These are phyloP conservation scores for Coelinius sp. DNA, from an alignment of 2,888 invertebrate species.

Conservation along the genomic window DNA sequence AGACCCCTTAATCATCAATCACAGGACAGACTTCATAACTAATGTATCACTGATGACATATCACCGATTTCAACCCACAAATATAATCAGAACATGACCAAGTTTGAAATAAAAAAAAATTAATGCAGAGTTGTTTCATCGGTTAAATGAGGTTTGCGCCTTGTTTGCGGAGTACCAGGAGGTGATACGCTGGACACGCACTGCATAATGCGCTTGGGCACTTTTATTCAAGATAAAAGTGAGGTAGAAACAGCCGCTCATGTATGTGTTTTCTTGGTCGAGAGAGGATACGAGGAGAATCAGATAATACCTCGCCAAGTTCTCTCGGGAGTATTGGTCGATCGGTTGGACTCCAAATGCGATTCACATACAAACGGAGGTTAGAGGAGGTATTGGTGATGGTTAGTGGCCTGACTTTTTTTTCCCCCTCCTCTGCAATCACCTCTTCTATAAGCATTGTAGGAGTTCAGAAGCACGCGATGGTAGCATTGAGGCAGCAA, in stretches of 20 bases:
- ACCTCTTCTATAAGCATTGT: conserved; percentile 10
- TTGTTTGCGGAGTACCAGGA: conserved; percentile 36
- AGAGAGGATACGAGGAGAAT: conserved; percentile 48
- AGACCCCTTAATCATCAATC: too few species aligned
- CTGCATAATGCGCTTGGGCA: conserved; percentile 44
- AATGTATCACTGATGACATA: too few species aligned
- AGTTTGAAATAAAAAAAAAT: not conserved
- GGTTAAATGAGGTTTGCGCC: conserved; percentile 44
- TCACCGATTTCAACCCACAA: not conserved
- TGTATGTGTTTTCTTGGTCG: conserved; percentile 39
- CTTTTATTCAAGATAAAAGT: conserved; percentile 44
- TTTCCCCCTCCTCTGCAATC: not conserved
- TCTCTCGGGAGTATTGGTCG: conserved; percentile 39
- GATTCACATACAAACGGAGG: not conserved
- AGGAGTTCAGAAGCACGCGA: conserved; percentile 33
- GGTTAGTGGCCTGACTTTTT: not conserved
- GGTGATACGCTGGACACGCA: conserved; percentile 51
- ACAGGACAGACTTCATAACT: too few species aligned
- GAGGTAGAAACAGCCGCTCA: conserved; percentile 21
- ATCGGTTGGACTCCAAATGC: conserved; percentile 20
- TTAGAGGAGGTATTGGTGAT: too few species aligned
- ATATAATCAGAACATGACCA: not conserved
- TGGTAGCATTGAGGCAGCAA: conserved; percentile 50
- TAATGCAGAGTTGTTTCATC: conserved; percentile 13
- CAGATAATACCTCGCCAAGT: conserved; percentile 46